Conservation (phyloP, 1,140 invertebrate genomes). For the Drosophila pandora region DNA sequence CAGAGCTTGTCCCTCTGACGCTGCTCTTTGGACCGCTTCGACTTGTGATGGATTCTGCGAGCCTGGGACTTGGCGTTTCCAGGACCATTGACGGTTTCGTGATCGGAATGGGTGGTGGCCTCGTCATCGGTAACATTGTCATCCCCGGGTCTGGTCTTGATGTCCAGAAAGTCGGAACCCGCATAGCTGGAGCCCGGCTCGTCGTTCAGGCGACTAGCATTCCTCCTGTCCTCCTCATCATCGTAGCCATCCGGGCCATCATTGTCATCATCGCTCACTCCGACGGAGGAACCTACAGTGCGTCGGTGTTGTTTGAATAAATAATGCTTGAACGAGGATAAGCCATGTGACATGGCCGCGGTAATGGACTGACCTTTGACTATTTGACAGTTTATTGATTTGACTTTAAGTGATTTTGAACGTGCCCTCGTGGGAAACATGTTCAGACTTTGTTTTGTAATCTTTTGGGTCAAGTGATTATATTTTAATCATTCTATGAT, state of each 20-base stretch:
- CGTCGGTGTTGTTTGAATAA: conserved; percentile 30
- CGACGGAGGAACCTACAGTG: conserved; percentile 55
- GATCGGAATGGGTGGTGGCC: conserved; percentile 75
- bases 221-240: conserved; percentile 46
- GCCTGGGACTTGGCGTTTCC: conserved; percentile 68
- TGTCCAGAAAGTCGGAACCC: conserved; percentile 69
- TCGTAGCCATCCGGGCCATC: conserved; percentile 49
- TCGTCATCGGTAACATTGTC: conserved; percentile 73
- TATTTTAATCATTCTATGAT: neutral
- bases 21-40: conserved; percentile 68
- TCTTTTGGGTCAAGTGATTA: neutral
- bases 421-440: neutral
- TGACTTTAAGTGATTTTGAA: conserved; percentile 14
- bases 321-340: conserved; percentile 5
- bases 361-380: conserved; percentile 16
- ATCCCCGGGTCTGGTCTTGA: conserved; percentile 32
- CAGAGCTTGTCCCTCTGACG: conserved; percentile 55
- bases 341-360: neutral
- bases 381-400: conserved; percentile 49
- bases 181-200: conserved; percentile 59
- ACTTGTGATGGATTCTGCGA: conserved; percentile 58
- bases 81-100: conserved; percentile 58
- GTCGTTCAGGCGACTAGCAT: conserved; percentile 30
- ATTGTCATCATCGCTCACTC: conserved; percentile 55
- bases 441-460: neutral